Evolutionary conservation across 1,140 invertebrate genomes (phyloP).

Genomic region (Oedothorax gibbosus): DNA sequence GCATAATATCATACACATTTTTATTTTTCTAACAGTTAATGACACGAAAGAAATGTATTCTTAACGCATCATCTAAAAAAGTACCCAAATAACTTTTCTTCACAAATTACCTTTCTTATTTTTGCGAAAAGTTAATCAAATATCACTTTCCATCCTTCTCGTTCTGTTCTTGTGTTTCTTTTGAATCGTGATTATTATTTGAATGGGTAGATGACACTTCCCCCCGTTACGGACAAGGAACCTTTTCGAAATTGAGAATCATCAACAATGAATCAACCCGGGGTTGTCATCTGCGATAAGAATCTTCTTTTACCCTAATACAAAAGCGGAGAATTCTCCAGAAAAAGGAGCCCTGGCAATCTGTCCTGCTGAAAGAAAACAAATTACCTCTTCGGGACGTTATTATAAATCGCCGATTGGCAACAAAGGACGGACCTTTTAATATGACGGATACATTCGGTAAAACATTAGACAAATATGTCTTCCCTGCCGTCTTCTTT

Average conservation of each 20-base stretch:
- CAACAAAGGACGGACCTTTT: constrained; percentile 59
- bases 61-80: neutral
- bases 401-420: constrained; percentile 61
- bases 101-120: neutral
- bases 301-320: constrained; percentile 34
- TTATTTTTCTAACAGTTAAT: too few species aligned
- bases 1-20: too few species aligned
- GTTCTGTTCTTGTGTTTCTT: neutral
- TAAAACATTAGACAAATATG: constrained; percentile 62
- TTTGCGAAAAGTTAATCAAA: constrained; percentile 21
- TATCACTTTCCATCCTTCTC: neutral
- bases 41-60: neutral
- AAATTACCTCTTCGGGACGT: constrained; percentile 55
- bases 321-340: constrained; percentile 55
- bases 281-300: constrained; percentile 53
- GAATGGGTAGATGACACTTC: constrained; percentile 24
- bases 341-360: constrained; percentile 13
- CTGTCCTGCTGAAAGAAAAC: constrained; percentile 50
- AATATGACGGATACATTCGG: constrained; percentile 61
- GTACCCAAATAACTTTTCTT: neutral
- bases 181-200: constrained; percentile 32
- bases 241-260: constrained; percentile 39
- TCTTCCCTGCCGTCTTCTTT: constrained; percentile 36
- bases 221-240: neutral
- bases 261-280: constrained; percentile 53